Percentiles rank a stretch among this genome's conserved stretches.
Evolutionary conservation across 2,797 vertebrate species (phyloP).

Genomic region (Xerus rutilus): DNA sequence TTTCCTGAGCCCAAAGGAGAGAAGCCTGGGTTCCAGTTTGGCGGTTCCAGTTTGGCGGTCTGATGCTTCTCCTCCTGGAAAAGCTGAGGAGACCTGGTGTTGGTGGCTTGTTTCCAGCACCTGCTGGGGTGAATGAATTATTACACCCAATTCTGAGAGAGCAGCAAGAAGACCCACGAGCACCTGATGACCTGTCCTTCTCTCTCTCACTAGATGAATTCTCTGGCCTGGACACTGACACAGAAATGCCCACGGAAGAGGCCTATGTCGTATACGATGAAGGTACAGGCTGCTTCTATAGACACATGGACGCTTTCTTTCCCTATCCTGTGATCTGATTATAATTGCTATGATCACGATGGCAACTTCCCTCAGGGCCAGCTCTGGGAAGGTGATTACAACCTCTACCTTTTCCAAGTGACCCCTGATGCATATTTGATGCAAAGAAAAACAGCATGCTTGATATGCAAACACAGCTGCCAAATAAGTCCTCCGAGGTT

Average conservation of each 20-base stretch:
- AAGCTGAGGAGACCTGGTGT: not conserved
- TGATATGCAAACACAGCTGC: fast-evolving
- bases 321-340: not conserved
- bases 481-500: not conserved
- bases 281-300: conserved; percentile 88
- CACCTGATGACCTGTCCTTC: not conserved
- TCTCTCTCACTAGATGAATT: conserved; percentile 90
- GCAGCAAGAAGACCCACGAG: fast-evolving
- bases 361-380: not conserved
- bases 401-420: not conserved
- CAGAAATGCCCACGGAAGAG: conserved; percentile 87
- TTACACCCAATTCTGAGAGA: fast-evolving
- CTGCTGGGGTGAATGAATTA: fast-evolving
- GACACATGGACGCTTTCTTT: not conserved
- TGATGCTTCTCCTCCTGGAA: not conserved
- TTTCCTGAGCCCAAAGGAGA: not conserved
- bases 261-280: conserved; percentile 90
- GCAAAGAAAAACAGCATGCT: not conserved
- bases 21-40: too few species aligned
- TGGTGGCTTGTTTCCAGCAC: not conserved
- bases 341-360: not conserved
- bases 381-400: not conserved
- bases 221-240: conserved; percentile 93
- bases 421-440: not conserved
- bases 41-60: too few species aligned